These are phyloP conservation scores for Drosophila athabasca DNA, from an alignment of 1,140 invertebrate species.

Conservation along the genomic window DNA sequence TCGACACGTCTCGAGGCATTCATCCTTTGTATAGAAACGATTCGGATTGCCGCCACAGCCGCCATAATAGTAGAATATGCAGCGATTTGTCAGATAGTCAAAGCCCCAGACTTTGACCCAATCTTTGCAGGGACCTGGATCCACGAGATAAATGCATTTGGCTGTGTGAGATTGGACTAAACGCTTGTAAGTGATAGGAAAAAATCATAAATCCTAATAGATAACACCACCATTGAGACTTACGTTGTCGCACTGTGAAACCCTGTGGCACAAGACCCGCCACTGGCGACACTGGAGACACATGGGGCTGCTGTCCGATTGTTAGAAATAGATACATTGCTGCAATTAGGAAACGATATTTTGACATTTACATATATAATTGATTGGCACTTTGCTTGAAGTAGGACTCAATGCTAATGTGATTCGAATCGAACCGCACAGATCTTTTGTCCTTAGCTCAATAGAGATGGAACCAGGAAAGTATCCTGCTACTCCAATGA, in stretches of 20 bases:
- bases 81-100: conserved; percentile 59
- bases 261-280: conserved; percentile 6
- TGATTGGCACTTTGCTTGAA: neutral
- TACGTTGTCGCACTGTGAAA: conserved; percentile 31
- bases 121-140: conserved; percentile 40
- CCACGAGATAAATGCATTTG: conserved; percentile 48
- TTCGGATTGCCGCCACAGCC: conserved; percentile 68
- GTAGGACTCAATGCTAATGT: neutral
- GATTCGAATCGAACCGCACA: neutral
- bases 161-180: conserved; percentile 27
- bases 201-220: no score
- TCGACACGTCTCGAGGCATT: conserved; percentile 43
- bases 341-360: no score
- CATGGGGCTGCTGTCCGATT: neutral
- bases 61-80: conserved; percentile 55
- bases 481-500: no score
- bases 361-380: neutral
- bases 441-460: no score
- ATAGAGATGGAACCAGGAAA: no score
- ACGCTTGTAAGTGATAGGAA: no score
- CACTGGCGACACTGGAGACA: neutral
- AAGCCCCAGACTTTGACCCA: conserved; percentile 52
- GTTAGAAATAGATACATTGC: conserved; percentile 5
- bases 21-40: conserved; percentile 44
- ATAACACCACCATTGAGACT: neutral